A percentile compares a stretch with the other conserved stretches of the same genome.
phyloP scores from a whole-genome alignment of 2,888 invertebrate species.

The Pteria penguin region DNA sequence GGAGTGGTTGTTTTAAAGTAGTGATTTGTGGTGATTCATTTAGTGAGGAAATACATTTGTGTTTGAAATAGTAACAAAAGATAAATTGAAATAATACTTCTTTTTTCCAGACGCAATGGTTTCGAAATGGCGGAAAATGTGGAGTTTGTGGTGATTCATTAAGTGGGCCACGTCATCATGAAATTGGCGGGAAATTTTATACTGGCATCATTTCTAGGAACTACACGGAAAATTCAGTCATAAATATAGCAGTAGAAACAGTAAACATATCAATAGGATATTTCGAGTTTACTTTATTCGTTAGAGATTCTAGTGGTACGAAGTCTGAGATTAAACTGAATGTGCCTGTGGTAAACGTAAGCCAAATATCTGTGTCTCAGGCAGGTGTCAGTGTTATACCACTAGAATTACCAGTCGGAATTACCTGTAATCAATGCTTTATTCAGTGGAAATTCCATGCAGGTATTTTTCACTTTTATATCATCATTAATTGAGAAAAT shows the following conservation, averaged over 20 bases:
- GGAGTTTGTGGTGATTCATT: constrained; percentile 94
- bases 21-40: no score
- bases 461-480: constrained; percentile 10
- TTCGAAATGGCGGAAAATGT: constrained; percentile 85
- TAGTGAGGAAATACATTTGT: no score
- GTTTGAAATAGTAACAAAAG: no score
- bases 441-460: constrained; percentile 30
- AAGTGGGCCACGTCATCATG: constrained; percentile 66
- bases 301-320: neutral
- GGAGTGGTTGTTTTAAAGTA: no score
- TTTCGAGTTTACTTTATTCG: constrained; percentile 28
- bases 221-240: constrained; percentile 53
- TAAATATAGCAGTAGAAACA: constrained; percentile 27
- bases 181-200: constrained; percentile 71
- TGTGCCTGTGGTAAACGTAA: constrained; percentile 9
- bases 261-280: constrained; percentile 7
- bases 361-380: constrained; percentile 4
- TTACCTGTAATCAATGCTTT: constrained; percentile 26
- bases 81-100: neutral
- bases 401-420: constrained; percentile 16
- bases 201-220: constrained; percentile 62
- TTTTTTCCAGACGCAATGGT: constrained; percentile 49
- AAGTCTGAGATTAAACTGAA: constrained; percentile 5
- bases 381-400: constrained; percentile 33
- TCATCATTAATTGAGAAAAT: no score